Base-by-base conservation (phyloP, 1,140 invertebrate species). In the Drosophila orosa region DNA sequence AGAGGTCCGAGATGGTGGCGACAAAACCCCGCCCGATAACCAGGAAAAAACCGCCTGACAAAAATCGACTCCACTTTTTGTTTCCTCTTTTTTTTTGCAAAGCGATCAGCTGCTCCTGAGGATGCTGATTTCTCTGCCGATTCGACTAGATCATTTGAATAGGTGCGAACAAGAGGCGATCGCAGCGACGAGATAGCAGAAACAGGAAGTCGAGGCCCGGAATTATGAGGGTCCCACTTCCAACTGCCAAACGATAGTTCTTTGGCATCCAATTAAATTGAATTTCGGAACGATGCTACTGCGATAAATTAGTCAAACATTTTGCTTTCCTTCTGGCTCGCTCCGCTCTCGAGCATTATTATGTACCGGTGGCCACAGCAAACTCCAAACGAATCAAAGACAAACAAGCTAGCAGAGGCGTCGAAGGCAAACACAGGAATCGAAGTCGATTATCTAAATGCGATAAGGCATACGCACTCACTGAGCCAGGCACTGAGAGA, bases 261-360 rank as follows among this genome's bases (percentile, higher is more conserved):
- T 59, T 62, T 58, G 79, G 84, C 84, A 84, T 84, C 84, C 85
- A 89, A 89, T 89, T 89, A 89, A 89, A 90, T 90, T 89, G 69
- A 84, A 84, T 89, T 87, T 90, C 66, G 66, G 58, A 84, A 90
- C 84, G 76, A 78, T 89, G 84, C 85, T 90, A 84, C 84, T 67
- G 84, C 85, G 84, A 89, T 89, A 89, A 90, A 89, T 90, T 75
- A 84, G 74, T 66, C 84, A 89, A 89, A 89, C 77, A 89, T 87
- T 87, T 86, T 45, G 50, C 48, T 33, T 47, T 56, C 50, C 48
- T 57, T 68, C 29, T 22, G 13, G 62, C 42, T 33, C 12, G 15
- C 57, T 24, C 27, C 13, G 15, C 24, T n/a, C 3, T 5, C 5
- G 44, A 29, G 22, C 47, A 29, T 50, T 71, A 72, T 71, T 56